Percentiles rank a stretch among this genome's conserved stretches.
These are phyloP conservation scores for Diadema setosum DNA, from an alignment of 35 echinoderm and acorn worm species.

Conservation along the genomic window DNA sequence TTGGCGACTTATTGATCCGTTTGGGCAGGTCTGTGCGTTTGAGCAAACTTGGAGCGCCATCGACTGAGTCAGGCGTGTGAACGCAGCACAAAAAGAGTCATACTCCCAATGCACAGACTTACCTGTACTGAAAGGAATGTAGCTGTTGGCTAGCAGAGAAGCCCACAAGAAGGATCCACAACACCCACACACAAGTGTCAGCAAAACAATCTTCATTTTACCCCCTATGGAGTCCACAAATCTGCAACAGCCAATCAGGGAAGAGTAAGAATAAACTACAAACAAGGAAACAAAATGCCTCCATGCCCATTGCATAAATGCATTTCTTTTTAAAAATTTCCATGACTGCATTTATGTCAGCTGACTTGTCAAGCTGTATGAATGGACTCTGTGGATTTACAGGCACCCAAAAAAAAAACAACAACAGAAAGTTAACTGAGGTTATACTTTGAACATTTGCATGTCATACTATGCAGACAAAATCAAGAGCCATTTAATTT, in stretches of 20 bases:
- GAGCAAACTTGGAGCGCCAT: too few species aligned
- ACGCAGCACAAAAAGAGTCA: too few species aligned
- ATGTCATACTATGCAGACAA: too few species aligned
- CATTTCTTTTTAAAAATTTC: not conserved
- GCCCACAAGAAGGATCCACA: conserved; percentile 46
- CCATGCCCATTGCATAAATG: not conserved
- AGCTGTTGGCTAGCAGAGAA: conserved; percentile 15
- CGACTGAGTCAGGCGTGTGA: too few species aligned
- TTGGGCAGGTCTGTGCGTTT: too few species aligned
- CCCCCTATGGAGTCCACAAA: conserved; percentile 64
- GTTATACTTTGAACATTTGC: too few species aligned
- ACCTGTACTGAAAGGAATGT: conserved; percentile 27
- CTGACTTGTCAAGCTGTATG: too few species aligned
- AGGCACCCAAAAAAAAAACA: too few species aligned
- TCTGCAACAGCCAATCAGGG: not conserved
- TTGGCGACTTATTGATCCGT: too few species aligned
- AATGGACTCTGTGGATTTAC: too few species aligned
- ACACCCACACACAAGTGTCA: conserved; percentile 9
- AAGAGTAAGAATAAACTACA: not conserved
- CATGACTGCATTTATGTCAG: not conserved
- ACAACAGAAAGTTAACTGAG: too few species aligned
- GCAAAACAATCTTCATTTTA: conserved; percentile 50
- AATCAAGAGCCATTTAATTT: too few species aligned
- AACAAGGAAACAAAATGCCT: not conserved
- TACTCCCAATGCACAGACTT: not conserved